phyloP scores from a whole-genome alignment of 1,140 invertebrate species.

The Trichonephila inaurata region DNA sequence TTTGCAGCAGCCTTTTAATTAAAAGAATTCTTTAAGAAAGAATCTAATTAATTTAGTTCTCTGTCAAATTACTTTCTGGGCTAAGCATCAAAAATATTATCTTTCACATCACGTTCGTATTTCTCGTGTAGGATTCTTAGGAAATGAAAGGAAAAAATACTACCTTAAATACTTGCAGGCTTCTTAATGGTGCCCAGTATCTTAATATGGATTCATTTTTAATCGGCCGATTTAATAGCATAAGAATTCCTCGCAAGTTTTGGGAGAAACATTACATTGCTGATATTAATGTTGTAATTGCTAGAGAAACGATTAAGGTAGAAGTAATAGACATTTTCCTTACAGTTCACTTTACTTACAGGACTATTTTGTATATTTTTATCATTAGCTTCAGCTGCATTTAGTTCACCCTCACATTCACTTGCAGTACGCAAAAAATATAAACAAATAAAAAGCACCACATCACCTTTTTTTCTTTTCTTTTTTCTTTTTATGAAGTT shows the following conservation, averaged over 20 bases:
- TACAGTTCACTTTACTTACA: constrained; percentile 60
- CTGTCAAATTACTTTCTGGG: constrained; percentile 68
- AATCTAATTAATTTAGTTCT: constrained; percentile 63
- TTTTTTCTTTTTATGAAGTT: constrained; percentile 56
- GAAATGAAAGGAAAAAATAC: constrained; percentile 29
- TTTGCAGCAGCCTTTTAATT: constrained; percentile 55
- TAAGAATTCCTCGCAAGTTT: constrained; percentile 60
- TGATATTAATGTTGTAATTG: constrained; percentile 75
- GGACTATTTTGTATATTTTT: constrained; percentile 76
- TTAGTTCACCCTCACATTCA: constrained; percentile 56
- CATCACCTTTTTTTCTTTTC: background rate
- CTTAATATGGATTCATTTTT: constrained; percentile 74
- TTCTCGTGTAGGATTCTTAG: constrained; percentile 1
- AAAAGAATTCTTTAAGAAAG: constrained; percentile 64
- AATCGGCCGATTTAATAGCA: constrained; percentile 75
- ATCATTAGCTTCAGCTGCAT: constrained; percentile 76
- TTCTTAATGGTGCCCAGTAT: constrained; percentile 62
- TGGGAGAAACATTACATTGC: constrained; percentile 64
- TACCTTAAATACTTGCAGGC: constrained; percentile 46
- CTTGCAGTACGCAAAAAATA: constrained; percentile 6
- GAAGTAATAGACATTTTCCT: constrained; percentile 70
- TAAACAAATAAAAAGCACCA: constrained; percentile 30
- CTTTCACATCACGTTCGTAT: constrained; percentile 65
- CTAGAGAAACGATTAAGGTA: constrained; percentile 69
- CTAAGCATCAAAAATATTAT: constrained; percentile 57